phyloP scores from a whole-genome alignment of 2,113 vertebrate species.

The Pogonocichla stellata region DNA sequence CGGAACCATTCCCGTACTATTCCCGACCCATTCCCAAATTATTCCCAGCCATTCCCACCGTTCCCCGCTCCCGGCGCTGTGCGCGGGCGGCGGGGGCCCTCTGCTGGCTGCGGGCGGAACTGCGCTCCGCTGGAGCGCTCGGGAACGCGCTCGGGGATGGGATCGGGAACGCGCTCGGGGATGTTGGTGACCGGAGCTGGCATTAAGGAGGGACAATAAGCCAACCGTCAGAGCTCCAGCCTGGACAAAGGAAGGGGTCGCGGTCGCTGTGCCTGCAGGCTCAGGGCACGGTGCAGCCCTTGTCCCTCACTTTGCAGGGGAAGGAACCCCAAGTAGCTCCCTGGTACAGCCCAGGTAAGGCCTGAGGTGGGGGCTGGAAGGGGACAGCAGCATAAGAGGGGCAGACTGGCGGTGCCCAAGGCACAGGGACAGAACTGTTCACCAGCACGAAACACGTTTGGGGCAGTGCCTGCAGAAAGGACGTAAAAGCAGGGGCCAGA shows the following conservation, averaged over 20 bases:
- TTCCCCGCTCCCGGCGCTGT: background rate
- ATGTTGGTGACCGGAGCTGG: background rate
- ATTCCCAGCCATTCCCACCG: background rate
- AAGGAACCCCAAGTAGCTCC: background rate
- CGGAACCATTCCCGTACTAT: background rate
- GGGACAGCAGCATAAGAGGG: background rate
- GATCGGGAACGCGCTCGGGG: background rate
- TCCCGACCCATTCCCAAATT: background rate
- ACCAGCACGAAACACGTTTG: background rate
- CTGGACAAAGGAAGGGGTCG: background rate
- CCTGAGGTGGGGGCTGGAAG: background rate
- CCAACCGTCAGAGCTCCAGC: background rate
- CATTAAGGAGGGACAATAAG: background rate
- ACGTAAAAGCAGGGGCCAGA: background rate
- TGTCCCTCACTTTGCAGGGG: background rate
- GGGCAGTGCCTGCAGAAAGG: background rate
- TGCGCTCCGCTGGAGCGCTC: background rate
- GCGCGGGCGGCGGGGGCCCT: constrained; percentile 25
- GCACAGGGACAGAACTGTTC: background rate
- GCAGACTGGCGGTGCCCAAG: background rate
- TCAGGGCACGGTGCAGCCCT: background rate
- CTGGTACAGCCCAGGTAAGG: background rate
- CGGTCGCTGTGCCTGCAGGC: background rate
- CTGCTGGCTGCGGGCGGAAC: constrained; percentile 31
- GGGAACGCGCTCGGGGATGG: background rate